Conservation (phyloP, 1,140 invertebrate species). For the Brachionus asplanchnoidis region DNA sequence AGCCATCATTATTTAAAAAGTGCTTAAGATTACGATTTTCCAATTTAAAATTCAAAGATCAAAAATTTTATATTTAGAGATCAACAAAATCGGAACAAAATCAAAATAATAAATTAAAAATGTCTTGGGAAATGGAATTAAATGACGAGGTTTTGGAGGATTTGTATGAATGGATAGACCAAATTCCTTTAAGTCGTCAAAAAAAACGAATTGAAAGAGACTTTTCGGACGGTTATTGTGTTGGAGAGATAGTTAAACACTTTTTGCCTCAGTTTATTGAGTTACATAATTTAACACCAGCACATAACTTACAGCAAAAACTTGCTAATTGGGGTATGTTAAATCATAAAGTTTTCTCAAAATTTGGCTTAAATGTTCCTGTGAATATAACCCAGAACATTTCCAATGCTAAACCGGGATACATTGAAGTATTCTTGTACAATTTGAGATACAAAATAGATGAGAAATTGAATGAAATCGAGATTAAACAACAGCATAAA, state of each 20-base stretch:
- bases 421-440: slow-evolving; percentile 44
- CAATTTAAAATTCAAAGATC: background rate
- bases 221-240: slow-evolving; percentile 56
- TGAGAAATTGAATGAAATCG: slow-evolving; percentile 39
- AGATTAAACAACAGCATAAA: background rate
- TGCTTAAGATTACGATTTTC: too few relatives aligned
- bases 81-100: background rate
- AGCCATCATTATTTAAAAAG: too few relatives aligned
- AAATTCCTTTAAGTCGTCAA: slow-evolving; percentile 54
- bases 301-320: slow-evolving; percentile 49
- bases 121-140: slow-evolving; percentile 41
- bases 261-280: slow-evolving; percentile 53
- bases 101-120: background rate
- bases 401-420: background rate
- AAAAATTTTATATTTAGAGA: background rate
- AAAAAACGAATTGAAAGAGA: slow-evolving; percentile 56
- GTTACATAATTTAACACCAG: slow-evolving; percentile 52
- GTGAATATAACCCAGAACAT: slow-evolving; percentile 33
- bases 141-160: slow-evolving; percentile 27
- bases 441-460: slow-evolving; percentile 55
- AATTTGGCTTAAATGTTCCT: slow-evolving; percentile 39
- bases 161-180: slow-evolving; percentile 51
- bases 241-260: slow-evolving; percentile 51
- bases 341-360: slow-evolving; percentile 46
- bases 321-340: slow-evolving; percentile 53